These are phyloP conservation scores for Metellina segmentata DNA, from an alignment of 2,888 invertebrate species.

Conservation along the genomic window DNA sequence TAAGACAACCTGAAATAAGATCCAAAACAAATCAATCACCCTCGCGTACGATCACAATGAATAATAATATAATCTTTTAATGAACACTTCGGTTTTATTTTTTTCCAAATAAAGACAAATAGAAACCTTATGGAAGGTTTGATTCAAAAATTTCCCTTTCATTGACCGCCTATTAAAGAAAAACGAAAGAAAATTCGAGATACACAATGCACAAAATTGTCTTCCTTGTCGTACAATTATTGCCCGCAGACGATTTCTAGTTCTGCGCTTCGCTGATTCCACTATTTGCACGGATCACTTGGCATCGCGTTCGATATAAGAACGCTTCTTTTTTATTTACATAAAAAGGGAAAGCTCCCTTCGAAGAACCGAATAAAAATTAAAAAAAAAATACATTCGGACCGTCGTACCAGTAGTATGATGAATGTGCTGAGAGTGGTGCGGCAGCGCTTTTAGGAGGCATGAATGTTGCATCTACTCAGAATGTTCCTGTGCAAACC, in stretches of 20 bases:
- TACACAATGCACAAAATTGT: neutral
- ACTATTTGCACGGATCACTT: constrained; percentile 34
- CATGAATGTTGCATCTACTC: constrained; percentile 28
- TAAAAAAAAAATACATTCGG: neutral
- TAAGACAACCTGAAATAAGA: too few relatives aligned
- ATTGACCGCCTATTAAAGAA: neutral
- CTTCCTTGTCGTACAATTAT: constrained; percentile 26
- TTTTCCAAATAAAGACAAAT: too few relatives aligned
- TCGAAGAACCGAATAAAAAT: constrained; percentile 9
- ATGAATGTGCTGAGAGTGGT: constrained; percentile 1
- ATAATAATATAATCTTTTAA: too few relatives aligned
- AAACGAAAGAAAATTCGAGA: neutral
- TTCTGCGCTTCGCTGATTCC: constrained; percentile 12
- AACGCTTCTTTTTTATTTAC: neutral
- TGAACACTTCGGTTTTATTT: too few relatives aligned
- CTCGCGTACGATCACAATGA: too few relatives aligned
- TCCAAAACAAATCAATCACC: too few relatives aligned
- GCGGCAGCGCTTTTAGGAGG: neutral
- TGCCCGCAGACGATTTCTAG: constrained; percentile 18
- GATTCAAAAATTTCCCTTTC: neutral
- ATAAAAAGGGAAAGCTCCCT: constrained; percentile 7
- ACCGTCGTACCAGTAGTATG: constrained; percentile 10
- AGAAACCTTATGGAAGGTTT: too few relatives aligned
- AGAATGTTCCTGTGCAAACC: neutral
- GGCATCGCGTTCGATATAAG: constrained; percentile 6